Conservation (phyloP, 2,113 vertebrate species). For the Eidolon helvum region DNA sequence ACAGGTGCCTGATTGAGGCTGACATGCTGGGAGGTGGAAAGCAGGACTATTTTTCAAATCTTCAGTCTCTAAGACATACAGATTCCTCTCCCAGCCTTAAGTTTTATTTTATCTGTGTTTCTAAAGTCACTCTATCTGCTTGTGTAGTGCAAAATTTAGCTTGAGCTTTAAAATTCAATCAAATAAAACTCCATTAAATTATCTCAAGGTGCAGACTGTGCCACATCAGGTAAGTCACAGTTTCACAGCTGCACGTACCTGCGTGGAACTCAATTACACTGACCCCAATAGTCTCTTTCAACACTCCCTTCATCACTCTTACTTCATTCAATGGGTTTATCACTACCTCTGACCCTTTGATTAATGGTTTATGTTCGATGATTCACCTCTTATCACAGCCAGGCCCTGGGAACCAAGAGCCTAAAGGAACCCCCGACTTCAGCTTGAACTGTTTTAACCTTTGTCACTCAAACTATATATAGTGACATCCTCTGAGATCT, state of each 20-base stretch:
- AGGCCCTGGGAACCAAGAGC: background rate
- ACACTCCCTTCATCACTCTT: background rate
- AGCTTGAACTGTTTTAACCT: background rate
- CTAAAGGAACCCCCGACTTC: background rate
- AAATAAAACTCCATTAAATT: background rate
- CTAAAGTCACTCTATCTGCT: background rate
- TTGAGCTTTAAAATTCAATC: background rate
- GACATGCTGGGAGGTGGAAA: background rate
- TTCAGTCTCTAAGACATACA: background rate
- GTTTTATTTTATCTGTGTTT: background rate
- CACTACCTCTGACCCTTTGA: background rate
- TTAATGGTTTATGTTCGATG: background rate
- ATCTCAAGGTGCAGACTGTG: background rate
- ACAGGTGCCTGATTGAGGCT: background rate
- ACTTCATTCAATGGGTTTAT: background rate
- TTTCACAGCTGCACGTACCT: background rate
- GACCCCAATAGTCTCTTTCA: background rate
- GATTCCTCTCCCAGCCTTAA: background rate
- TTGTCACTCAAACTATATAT: background rate
- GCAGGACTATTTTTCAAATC: background rate
- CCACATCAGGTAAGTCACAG: background rate
- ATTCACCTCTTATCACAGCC: background rate
- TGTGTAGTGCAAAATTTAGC: background rate
- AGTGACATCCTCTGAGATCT: background rate
- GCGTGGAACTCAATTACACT: background rate